Conservation (phyloP, 35 echinoderm and acorn worm species). For the Lytechinus pictus region DNA sequence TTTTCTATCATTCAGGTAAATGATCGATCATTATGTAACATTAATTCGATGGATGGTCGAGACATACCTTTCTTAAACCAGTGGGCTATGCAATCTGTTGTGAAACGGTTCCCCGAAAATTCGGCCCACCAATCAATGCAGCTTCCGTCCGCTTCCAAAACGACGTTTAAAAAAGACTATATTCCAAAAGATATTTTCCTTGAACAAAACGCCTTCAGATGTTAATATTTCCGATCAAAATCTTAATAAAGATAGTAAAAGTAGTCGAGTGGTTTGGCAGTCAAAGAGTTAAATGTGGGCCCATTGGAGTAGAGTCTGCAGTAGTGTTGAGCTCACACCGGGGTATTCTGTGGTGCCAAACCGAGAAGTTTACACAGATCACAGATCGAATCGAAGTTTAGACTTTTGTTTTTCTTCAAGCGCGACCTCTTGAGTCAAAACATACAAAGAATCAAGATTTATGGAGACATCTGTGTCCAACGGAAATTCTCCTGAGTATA, state of each 20-base stretch:
- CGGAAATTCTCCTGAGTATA: no score
- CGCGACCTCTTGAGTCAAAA: neutral
- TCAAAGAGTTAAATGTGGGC: neutral
- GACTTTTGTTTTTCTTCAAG: neutral
- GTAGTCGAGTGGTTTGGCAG: neutral
- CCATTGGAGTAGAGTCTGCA: neutral
- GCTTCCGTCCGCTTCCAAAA: neutral
- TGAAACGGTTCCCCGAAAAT: neutral
- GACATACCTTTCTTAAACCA: neutral
- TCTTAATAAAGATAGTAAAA: neutral
- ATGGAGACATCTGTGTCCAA: no score
- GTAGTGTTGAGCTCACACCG: neutral
- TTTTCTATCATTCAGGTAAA: no score
- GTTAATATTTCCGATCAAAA: neutral
- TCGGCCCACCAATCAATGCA: neutral
- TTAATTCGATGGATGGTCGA: no score
- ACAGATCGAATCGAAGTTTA: neutral
- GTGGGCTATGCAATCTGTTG: neutral
- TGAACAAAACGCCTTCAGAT: neutral
- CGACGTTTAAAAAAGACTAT: neutral
- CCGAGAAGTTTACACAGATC: neutral
- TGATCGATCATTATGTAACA: no score
- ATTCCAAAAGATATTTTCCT: neutral
- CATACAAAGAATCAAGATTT: neutral
- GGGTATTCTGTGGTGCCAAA: neutral